Percentiles rank a stretch among this genome's conserved stretches.
Evolutionary conservation across 1,140 invertebrate species (phyloP).

Genomic region (Apis florea): DNA sequence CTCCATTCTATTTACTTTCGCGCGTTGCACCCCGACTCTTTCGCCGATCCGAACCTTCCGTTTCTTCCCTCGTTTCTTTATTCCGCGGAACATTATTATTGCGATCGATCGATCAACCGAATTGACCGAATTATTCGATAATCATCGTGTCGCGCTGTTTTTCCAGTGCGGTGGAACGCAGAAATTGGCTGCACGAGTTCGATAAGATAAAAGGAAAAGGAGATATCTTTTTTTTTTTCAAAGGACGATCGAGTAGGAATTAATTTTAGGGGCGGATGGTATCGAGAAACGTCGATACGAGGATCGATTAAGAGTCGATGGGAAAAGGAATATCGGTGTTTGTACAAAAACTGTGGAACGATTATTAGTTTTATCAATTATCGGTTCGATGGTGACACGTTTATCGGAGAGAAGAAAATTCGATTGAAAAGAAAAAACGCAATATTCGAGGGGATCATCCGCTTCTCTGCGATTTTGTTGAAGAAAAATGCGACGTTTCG

Average conservation of each 20-base stretch:
- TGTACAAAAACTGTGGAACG: neutral
- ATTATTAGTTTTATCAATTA: neutral
- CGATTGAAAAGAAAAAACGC: too few species aligned
- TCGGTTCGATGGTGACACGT: neutral
- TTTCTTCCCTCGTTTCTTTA: too few species aligned
- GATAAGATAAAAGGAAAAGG: too few species aligned
- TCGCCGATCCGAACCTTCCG: neutral
- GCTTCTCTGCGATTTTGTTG: neutral
- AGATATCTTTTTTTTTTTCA: too few species aligned
- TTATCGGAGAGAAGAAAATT: too few species aligned
- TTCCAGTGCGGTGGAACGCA: too few species aligned
- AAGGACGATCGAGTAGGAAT: neutral
- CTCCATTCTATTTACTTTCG: neutral
- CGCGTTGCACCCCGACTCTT: too few species aligned
- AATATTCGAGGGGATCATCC: neutral
- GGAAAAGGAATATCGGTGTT: neutral
- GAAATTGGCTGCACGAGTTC: too few species aligned
- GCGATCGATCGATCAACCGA: too few species aligned
- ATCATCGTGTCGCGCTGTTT: too few species aligned
- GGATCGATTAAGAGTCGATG: neutral
- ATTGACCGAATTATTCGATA: too few species aligned
- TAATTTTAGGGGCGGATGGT: neutral
- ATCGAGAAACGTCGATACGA: neutral
- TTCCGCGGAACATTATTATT: too few species aligned
- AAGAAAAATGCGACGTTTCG: slow-evolving; percentile 48